Evolutionary conservation across 2,888 invertebrate genomes (phyloP).

Genomic region (Apantesis nais): DNA sequence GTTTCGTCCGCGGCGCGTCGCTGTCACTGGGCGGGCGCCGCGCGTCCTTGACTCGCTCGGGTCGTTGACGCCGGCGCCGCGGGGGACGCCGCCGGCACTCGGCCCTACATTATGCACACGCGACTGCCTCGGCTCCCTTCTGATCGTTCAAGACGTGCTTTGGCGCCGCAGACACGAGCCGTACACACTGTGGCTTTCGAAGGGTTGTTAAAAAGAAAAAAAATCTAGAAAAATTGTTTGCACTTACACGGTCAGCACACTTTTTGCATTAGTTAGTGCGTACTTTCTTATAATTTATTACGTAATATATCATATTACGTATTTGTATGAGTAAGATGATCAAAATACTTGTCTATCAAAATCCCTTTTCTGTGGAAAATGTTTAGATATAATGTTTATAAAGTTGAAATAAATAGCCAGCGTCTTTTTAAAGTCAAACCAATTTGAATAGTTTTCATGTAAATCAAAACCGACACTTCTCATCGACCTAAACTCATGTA

Average conservation of each 20-base stretch:
- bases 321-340: not conserved
- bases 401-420: too few relatives aligned
- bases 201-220: constrained; percentile 35
- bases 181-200: constrained; percentile 43
- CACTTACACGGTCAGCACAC: constrained; percentile 18
- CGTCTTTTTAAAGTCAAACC: too few relatives aligned
- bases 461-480: too few relatives aligned
- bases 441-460: too few relatives aligned
- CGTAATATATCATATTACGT: not conserved
- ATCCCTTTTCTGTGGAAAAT: too few relatives aligned
- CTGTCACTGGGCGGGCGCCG: constrained; percentile 59
- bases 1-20: constrained; percentile 40
- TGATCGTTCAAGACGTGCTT: constrained; percentile 58
- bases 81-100: constrained; percentile 57
- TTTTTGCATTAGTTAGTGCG: constrained; percentile 20
- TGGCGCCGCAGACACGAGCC: constrained; percentile 60
- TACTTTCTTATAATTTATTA: not conserved
- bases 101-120: constrained; percentile 74
- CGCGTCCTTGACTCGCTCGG: constrained; percentile 75
- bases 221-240: constrained; percentile 27
- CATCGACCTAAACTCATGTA: too few relatives aligned
- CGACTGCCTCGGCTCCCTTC: constrained; percentile 66
- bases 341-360: too few relatives aligned
- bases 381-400: too few relatives aligned
- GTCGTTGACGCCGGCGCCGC: constrained; percentile 76